phyloP scores from a whole-genome alignment of 1,140 invertebrate genomes.

The Philopotamus ludificatus region DNA sequence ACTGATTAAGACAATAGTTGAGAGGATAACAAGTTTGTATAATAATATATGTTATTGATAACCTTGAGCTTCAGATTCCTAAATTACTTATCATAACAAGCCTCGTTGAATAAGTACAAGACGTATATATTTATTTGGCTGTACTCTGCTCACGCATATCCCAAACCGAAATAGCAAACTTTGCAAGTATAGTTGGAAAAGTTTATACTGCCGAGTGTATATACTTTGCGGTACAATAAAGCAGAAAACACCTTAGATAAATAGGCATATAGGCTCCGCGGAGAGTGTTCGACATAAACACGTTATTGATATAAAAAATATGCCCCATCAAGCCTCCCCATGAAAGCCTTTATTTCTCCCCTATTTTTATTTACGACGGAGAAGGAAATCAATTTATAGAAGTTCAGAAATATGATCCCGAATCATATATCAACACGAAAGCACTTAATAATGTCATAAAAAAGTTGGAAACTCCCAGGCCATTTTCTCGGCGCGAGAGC shows the following conservation, averaged over 20 bases:
- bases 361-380: conserved; percentile 17
- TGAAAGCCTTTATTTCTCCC: conserved; percentile 15
- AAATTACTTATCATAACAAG: too few relatives aligned
- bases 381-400: conserved; percentile 31
- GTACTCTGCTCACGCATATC: too few relatives aligned
- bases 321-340: conserved; percentile 13
- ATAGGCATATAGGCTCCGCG: background rate
- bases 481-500: conserved; percentile 7
- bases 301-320: conserved; percentile 17
- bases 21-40: too few relatives aligned
- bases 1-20: too few relatives aligned
- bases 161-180: too few relatives aligned
- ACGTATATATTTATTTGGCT: too few relatives aligned
- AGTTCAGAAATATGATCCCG: conserved; percentile 36
- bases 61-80: too few relatives aligned
- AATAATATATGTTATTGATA: too few relatives aligned
- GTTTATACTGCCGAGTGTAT: too few relatives aligned
- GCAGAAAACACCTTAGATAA: conserved; percentile 12
- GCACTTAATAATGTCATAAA: conserved; percentile 33
- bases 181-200: too few relatives aligned
- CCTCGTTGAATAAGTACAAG: too few relatives aligned
- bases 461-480: conserved; percentile 29
- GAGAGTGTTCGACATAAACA: conserved; percentile 18
- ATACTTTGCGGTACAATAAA: too few relatives aligned
- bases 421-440: conserved; percentile 33